phyloP scores from a whole-genome alignment of 2,888 invertebrate genomes.

The Himalopsyche japonica region DNA sequence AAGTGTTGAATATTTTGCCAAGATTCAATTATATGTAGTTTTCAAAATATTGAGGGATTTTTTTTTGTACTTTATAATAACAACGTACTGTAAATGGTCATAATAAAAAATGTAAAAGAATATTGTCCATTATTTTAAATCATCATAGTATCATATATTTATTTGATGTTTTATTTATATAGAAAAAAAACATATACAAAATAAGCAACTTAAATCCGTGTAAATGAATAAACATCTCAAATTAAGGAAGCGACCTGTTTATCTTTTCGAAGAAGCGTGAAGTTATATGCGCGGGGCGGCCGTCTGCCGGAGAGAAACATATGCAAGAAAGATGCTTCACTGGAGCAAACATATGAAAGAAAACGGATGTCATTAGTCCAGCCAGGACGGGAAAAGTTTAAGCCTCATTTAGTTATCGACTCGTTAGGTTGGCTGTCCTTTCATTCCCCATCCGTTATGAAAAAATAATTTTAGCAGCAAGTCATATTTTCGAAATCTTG shows the following conservation, averaged over 20 bases:
- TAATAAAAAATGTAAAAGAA: no score
- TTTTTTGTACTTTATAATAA: no score
- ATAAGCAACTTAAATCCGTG: neutral
- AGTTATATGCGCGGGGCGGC: constrained; percentile 9
- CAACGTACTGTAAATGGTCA: no score
- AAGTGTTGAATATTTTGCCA: no score
- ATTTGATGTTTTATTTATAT: no score
- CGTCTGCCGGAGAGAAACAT: neutral
- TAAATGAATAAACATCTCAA: constrained; percentile 14
- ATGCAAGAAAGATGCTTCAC: neutral
- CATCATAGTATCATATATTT: no score
- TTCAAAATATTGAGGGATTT: no score
- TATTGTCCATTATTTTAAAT: no score
- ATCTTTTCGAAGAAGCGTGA: constrained; percentile 31
- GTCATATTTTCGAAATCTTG: no score
- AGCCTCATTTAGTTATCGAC: constrained; percentile 34
- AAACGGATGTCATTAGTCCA: constrained; percentile 39
- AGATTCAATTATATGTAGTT: no score
- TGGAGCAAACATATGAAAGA: constrained; percentile 16
- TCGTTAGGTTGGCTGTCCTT: constrained; percentile 18
- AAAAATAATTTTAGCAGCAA: neutral
- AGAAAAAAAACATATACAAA: neutral
- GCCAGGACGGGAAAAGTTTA: constrained; percentile 32
- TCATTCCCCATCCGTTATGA: neutral
- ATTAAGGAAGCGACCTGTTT: constrained; percentile 35